phyloP scores from a whole-genome alignment of 2,113 vertebrate genomes.

The Colius striatus region DNA sequence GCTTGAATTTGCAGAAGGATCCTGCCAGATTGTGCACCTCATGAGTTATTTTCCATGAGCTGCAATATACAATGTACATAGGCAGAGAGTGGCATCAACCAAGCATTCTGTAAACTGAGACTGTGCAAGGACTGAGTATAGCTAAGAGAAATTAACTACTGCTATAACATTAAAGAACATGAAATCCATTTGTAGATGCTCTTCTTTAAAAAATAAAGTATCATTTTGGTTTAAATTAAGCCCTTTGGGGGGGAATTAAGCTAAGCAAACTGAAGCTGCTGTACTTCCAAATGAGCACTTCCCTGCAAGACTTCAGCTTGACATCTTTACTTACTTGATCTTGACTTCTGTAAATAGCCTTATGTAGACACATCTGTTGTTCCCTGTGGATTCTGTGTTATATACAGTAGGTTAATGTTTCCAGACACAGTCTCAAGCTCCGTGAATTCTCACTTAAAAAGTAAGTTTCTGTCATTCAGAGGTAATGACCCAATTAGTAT shows the following conservation, averaged over 20 bases:
- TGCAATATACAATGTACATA: fast-evolving
- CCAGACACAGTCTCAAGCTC: not conserved
- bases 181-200: not conserved
- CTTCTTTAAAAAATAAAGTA: not conserved
- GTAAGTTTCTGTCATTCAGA: not conserved
- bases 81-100: not conserved
- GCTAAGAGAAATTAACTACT: slow-evolving; percentile 13
- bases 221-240: slow-evolving; percentile 24
- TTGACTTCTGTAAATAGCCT: slow-evolving; percentile 8
- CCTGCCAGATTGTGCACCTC: not conserved
- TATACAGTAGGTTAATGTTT: not conserved
- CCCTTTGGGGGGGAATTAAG: slow-evolving; percentile 13
- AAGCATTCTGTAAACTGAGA: not conserved
- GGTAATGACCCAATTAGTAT: not conserved
- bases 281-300: not conserved
- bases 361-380: not conserved
- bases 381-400: not conserved
- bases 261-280: slow-evolving; percentile 13
- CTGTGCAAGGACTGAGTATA: not conserved
- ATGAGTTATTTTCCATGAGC: not conserved
- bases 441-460: not conserved
- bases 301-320: not conserved
- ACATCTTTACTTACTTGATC: slow-evolving; percentile 9
- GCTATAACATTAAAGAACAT: not conserved
- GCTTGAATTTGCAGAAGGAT: not conserved